A percentile compares a stretch with the other conserved stretches of the same genome.
These are phyloP conservation scores for Molanna angustata DNA, from an alignment of 2,888 invertebrate species.

Conservation along the genomic window DNA sequence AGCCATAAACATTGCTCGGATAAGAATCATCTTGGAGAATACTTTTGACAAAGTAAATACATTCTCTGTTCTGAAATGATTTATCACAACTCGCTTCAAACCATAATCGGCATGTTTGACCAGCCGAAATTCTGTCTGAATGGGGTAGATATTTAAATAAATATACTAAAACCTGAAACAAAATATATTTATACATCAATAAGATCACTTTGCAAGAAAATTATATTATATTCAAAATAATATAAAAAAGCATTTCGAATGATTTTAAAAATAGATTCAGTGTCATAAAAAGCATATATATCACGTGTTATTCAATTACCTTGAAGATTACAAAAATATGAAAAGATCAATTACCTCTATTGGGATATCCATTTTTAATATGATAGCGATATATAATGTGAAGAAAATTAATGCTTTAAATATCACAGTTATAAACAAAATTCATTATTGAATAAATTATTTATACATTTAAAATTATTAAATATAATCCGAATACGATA, in stretches of 20 bases:
- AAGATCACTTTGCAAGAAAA: background rate
- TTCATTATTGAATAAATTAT: no score
- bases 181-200: constrained; percentile 8
- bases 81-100: constrained; percentile 64
- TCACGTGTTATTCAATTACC: constrained; percentile 20
- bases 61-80: constrained; percentile 54
- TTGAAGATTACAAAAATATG: constrained; percentile 15
- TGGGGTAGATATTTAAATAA: constrained; percentile 62
- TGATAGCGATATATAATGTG: background rate
- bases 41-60: constrained; percentile 50
- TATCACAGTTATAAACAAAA: constrained; percentile 6
- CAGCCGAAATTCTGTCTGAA: constrained; percentile 63
- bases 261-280: no score
- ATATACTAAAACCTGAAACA: constrained; percentile 60
- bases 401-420: background rate
- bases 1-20: constrained; percentile 45
- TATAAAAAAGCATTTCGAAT: no score
- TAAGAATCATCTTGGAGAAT: constrained; percentile 43
- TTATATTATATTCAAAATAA: no score
- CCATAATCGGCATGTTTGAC: constrained; percentile 65
- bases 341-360: constrained; percentile 20
- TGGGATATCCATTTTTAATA: constrained; percentile 22
- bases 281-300: constrained; percentile 6
- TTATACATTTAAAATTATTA: no score
- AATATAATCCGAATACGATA: no score